Base-by-base conservation (phyloP, 2,888 invertebrate genomes). In the Nineta flava region DNA sequence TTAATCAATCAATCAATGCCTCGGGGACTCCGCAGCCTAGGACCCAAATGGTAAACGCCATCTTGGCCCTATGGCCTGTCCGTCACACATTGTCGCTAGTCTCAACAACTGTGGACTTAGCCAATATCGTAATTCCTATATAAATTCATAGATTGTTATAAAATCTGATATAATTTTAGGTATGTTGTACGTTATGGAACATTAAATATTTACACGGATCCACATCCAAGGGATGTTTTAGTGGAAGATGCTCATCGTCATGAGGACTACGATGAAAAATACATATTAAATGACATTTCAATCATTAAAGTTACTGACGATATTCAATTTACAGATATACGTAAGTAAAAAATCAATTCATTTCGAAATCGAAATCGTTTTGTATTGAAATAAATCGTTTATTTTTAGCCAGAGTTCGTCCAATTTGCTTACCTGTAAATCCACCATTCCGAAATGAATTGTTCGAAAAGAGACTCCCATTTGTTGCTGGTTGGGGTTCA, bases 401-500 rank as follows among this genome's bases (percentile, higher is more conserved):
- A 47, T 48, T 71, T 71, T 21, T 65, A 87, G 87, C 67, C 19
- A 62, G 72, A 34, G 77, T 88, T 49, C 72, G 68, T 53, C 85
- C 87, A 0, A 81, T 90, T 54, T 91, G 91, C 62, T 68, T 91
- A 44, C 91, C 91, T 0, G 62, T 69, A 12, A 64, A 69, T 9
- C 63, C 68, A 0, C 69, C 73, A 4, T 59, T 81, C 41, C 68
- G 76, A 43, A 62, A 70, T 0, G 73, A 68, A 44, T 69, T 67
- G 12, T 81, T 74, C 57, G 77, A 71, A 17, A 71, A 70, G 56
- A 72, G 71, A 51, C 72, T 68, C 53, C 84, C 85, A 0, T 77
- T 83, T 58, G 75, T 91, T 4, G 86, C 85, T 19, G 92, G 92
- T 16, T 92, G 90, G 88, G 92, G 92, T 12, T 73, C 84, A 9